phyloP scores from a whole-genome alignment of 1,140 invertebrate species.

The Euura saliciscinereae region DNA sequence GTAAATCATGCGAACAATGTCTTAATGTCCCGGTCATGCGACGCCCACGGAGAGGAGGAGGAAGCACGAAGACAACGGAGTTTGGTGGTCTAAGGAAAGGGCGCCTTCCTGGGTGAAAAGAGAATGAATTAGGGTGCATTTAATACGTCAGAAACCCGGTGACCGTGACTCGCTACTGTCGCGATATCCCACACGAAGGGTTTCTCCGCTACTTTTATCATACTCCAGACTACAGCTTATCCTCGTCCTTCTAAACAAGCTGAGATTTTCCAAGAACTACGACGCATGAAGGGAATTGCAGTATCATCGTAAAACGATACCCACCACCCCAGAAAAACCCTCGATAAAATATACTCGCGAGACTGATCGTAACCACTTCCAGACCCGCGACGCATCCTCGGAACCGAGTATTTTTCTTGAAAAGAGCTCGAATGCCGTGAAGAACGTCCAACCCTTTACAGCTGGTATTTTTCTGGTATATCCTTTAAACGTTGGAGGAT shows the following conservation, averaged over 20 bases:
- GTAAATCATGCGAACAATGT: slow-evolving; percentile 63
- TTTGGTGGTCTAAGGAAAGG: slow-evolving; percentile 38
- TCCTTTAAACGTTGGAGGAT: too few species aligned
- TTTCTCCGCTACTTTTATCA: background rate
- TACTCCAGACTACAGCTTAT: background rate
- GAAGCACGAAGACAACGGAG: slow-evolving; percentile 39
- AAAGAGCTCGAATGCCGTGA: too few species aligned
- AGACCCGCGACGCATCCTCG: background rate
- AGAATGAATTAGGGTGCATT: slow-evolving; percentile 51
- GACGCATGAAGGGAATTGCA: background rate
- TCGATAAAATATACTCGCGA: background rate
- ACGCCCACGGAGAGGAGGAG: slow-evolving; percentile 42
- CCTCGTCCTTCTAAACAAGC: background rate
- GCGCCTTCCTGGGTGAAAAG: slow-evolving; percentile 32
- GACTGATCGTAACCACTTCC: background rate
- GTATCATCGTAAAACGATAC: background rate
- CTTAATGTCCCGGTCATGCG: slow-evolving; percentile 62
- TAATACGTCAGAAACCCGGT: background rate
- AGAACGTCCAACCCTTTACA: too few species aligned
- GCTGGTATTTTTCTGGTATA: too few species aligned
- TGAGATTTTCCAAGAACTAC: background rate
- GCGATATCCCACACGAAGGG: background rate
- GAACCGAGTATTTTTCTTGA: too few species aligned
- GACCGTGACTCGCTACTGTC: background rate
- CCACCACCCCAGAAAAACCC: background rate